Base-by-base conservation (phyloP, 2,888 invertebrate species). In the Argyresthia goedartella region DNA sequence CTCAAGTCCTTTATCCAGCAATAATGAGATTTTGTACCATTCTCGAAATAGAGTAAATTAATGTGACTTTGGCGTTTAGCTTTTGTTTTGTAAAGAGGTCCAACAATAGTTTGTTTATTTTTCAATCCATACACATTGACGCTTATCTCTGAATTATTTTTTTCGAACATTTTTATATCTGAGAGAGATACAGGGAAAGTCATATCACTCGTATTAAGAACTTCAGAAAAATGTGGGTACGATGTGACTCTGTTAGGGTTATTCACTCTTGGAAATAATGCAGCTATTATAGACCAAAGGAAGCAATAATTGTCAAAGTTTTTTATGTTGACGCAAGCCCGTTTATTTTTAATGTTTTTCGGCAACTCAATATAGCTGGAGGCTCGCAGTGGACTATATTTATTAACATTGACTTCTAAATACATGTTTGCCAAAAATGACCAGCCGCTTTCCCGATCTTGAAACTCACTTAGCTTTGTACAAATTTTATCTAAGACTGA, bases 1-100 rank as follows among this genome's bases (percentile, higher is more conserved):
- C 51, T 7, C 1, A 60, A 52, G 42, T 59, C 52, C 56, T 59
- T 59, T 14, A 59, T 57, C 36, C 56, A 52, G 50, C 59, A 59
- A 46, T 58, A 59, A 49, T 59, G 58, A 13, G 50, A 54, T 15
- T 42, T 57, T 25, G 45, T 55, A 59, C 36, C 39, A 25, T 25
- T 25, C 25, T 25, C 25, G 25, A 25, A 25, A 25, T 25, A 25
- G 25, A 25, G 25, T 25, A 60, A 56, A 52, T 60, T 57, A 1
- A 59, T 11, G 42, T 58, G 58, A 16, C 54, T 57, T 8, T 14
- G 4, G 53, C n/a, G 55, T 57, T 49, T 50, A 55, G 0, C 1
- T 34, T 14, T 43, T 11, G 46, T 47, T 16, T 25, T 33, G 33
- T 47, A 47, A 15, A 47, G 13, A 47, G 25, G 46, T 13, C 46